phyloP scores from a whole-genome alignment of 2,113 vertebrate genomes.

The Silurus asotus region DNA sequence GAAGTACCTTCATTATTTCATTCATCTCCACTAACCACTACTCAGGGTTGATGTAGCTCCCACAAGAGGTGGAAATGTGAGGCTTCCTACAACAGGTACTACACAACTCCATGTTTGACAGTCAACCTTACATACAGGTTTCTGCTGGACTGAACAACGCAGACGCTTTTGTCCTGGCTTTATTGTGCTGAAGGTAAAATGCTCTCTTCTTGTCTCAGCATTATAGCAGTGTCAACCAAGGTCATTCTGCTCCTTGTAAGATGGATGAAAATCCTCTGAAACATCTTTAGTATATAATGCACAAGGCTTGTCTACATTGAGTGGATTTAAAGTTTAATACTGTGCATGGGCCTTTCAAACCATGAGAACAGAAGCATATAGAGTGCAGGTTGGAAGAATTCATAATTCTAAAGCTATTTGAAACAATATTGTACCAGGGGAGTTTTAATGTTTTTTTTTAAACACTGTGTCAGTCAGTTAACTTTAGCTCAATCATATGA shows the following conservation, averaged over 20 bases:
- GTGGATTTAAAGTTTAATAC: conserved; percentile 55
- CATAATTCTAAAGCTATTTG: neutral
- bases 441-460: neutral
- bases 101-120: conserved; percentile 41
- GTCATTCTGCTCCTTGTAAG: conserved; percentile 41
- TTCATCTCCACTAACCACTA: neutral
- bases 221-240: conserved; percentile 42
- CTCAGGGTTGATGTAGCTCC: neutral
- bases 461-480: neutral
- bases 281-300: conserved; percentile 47
- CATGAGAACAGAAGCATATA: conserved; percentile 11
- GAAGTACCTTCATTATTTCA: neutral
- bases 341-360: conserved; percentile 16
- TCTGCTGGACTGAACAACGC: conserved; percentile 29
- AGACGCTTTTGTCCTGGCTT: conserved; percentile 28
- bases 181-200: conserved; percentile 47
- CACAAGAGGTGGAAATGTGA: neutral
- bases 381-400: conserved; percentile 1
- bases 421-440: neutral
- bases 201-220: conserved; percentile 31
- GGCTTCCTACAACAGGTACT: neutral
- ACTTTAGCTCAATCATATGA: neutral
- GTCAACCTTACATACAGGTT: conserved; percentile 36
- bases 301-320: conserved; percentile 42
- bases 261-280: conserved; percentile 48